phyloP scores from a whole-genome alignment of 2,888 invertebrate species.

The Hydriomena furcata region DNA sequence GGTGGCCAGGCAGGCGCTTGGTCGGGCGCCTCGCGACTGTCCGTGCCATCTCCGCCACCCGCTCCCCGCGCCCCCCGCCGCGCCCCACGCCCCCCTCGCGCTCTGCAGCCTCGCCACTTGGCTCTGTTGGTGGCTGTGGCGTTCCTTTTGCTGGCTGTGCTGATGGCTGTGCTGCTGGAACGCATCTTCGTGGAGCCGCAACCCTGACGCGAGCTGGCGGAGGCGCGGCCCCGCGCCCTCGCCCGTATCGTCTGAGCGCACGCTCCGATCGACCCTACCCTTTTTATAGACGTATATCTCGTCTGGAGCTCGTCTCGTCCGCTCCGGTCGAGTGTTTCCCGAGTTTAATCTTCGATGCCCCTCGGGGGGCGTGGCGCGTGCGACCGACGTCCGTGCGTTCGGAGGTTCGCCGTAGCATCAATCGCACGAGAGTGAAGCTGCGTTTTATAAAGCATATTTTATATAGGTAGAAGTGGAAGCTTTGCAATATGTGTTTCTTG shows the following conservation, averaged over 20 bases:
- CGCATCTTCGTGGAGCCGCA: constrained; percentile 73
- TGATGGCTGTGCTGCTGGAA: constrained; percentile 85
- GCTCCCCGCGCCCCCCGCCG: constrained; percentile 83
- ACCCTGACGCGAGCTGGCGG: constrained; percentile 73
- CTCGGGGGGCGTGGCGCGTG: too few relatives aligned
- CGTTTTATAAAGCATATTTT: constrained; percentile 59
- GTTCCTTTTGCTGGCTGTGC: constrained; percentile 84
- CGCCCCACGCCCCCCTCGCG: constrained; percentile 76
- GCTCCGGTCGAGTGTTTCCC: neutral
- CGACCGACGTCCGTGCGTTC: neutral
- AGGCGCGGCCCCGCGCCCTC: constrained; percentile 66
- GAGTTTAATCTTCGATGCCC: constrained; percentile 3
- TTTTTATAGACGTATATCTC: neutral
- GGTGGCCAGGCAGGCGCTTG: constrained; percentile 87
- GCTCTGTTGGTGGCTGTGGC: constrained; percentile 85
- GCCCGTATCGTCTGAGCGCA: constrained; percentile 52
- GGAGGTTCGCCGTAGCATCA: neutral
- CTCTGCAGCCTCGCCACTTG: constrained; percentile 72
- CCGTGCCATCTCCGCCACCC: constrained; percentile 54
- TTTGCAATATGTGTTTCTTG: constrained; percentile 50
- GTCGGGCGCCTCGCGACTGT: constrained; percentile 86
- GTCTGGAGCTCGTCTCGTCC: neutral
- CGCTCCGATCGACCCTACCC: constrained; percentile 9
- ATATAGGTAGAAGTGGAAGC: constrained; percentile 50
- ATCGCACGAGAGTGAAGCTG: constrained; percentile 38